Conservation (phyloP, 2,113 vertebrate genomes). For the Dryoscopus gambensis region DNA sequence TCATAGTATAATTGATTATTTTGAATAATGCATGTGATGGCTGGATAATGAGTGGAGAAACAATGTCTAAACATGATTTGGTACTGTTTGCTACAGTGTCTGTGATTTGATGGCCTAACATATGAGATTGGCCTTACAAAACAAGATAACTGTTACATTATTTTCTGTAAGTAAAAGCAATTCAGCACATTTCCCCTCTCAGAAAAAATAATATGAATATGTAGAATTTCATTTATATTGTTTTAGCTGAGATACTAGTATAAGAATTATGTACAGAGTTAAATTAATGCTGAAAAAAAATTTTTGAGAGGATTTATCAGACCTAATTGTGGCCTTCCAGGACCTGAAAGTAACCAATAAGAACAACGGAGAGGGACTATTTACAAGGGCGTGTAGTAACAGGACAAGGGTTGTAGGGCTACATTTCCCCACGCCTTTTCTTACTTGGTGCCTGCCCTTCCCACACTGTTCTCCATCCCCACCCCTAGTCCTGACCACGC, state of each 20-base stretch:
- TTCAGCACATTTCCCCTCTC: neutral
- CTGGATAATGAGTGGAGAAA: constrained; percentile 61
- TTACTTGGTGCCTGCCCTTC: no score
- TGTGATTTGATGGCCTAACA: constrained; percentile 2
- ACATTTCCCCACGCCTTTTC: no score
- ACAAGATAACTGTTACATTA: neutral
- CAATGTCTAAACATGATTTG: constrained; percentile 40
- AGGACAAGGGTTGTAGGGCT: neutral
- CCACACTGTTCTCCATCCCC: no score
- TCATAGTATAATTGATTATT: constrained; percentile 74
- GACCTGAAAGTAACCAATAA: neutral
- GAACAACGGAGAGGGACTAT: neutral
- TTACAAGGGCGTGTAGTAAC: neutral
- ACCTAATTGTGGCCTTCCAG: neutral
- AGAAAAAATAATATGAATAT: neutral
- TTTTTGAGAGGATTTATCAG: neutral
- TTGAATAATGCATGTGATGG: constrained; percentile 72
- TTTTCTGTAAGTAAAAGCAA: neutral
- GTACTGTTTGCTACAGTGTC: neutral
- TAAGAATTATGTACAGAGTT: neutral
- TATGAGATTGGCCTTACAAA: neutral
- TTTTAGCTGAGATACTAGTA: neutral
- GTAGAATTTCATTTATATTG: neutral
- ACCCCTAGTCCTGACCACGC: no score
- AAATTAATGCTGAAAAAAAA: neutral